phyloP scores from a whole-genome alignment of 2,888 invertebrate genomes.

The Eupithecia abbreviata region DNA sequence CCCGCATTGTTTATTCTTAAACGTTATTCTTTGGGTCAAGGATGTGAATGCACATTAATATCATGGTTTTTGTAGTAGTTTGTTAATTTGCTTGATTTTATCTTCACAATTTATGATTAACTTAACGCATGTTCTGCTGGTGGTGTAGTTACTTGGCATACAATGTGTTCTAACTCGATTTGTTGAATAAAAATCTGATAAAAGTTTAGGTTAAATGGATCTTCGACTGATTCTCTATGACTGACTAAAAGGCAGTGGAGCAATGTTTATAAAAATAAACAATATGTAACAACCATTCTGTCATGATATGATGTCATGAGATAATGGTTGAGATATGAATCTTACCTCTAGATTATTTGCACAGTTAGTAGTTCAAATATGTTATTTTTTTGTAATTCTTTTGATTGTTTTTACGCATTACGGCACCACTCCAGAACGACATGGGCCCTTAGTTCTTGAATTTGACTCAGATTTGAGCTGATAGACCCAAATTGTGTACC shows the following conservation, averaged over 20 bases:
- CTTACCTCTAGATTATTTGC: too few species aligned
- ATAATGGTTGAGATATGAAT: too few species aligned
- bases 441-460: neutral
- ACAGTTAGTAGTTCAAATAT: too few species aligned
- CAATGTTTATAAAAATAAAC: too few species aligned
- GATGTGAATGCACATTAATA: conserved; percentile 23
- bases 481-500: neutral
- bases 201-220: neutral
- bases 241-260: too few species aligned
- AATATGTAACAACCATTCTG: too few species aligned
- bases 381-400: neutral
- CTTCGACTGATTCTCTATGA: neutral
- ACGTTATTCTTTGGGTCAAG: conserved; percentile 24
- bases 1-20: conserved; percentile 32
- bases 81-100: neutral
- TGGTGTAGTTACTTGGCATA: neutral
- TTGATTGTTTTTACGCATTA: neutral
- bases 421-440: neutral
- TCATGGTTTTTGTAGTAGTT: conserved; percentile 9
- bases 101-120: neutral
- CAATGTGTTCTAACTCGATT: neutral
- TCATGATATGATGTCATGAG: too few species aligned
- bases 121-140: neutral
- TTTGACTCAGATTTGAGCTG: neutral
- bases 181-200: neutral